Evolutionary conservation across 2,888 invertebrate species (phyloP).

Genomic region (Himalopsyche tibetana): DNA sequence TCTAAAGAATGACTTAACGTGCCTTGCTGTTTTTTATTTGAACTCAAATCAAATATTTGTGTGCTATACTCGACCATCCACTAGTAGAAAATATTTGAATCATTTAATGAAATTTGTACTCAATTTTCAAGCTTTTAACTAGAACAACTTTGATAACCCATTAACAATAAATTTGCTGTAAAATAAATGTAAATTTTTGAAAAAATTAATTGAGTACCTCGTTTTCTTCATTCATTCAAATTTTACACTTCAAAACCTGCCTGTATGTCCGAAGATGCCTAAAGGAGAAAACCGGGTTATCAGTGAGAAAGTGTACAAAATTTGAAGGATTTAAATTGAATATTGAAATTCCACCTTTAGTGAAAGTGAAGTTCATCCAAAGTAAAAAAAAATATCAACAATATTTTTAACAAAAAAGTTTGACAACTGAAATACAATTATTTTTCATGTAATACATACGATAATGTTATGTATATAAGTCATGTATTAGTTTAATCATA

Average conservation of each 20-base stretch:
- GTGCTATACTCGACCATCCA: neutral
- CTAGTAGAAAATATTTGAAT: neutral
- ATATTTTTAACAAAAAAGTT: neutral
- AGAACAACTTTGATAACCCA: neutral
- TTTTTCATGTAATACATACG: neutral
- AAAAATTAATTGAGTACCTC: neutral
- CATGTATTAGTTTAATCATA: neutral
- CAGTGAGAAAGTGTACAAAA: too few species aligned
- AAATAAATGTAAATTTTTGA: neutral
- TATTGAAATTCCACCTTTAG: too few species aligned
- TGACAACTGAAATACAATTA: neutral
- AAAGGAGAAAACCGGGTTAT: too few species aligned
- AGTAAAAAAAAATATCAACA: too few species aligned
- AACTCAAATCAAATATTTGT: neutral
- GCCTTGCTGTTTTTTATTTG: slow-evolving; percentile 1
- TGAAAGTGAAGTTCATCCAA: too few species aligned
- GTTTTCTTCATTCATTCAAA: too few species aligned
- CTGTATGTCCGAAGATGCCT: too few species aligned
- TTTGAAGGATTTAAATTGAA: too few species aligned
- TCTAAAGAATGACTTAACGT: neutral
- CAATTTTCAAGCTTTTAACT: neutral
- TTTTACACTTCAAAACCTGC: too few species aligned
- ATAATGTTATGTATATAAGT: neutral
- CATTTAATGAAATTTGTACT: neutral
- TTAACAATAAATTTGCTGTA: neutral